Evolutionary conservation across 2,888 invertebrate genomes (phyloP).

Genomic region (Reticulitermes lucifugus): DNA sequence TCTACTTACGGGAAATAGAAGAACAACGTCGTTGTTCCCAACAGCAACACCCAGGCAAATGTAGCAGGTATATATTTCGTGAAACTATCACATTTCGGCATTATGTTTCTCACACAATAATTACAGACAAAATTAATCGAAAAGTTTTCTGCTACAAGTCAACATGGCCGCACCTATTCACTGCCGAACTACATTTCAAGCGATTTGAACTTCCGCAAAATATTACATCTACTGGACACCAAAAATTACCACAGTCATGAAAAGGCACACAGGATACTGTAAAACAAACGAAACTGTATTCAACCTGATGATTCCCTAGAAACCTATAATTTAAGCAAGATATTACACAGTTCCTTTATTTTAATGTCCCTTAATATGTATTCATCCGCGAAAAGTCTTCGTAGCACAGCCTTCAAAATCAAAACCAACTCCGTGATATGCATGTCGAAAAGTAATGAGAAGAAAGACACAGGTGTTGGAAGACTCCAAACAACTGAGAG

Average conservation of each 20-base stretch:
- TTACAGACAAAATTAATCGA: conserved; percentile 55
- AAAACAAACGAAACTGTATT: not conserved
- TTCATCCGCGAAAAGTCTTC: conserved; percentile 23
- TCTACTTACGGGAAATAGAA: conserved; percentile 97
- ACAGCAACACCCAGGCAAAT: conserved; percentile 96
- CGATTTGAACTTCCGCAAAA: conserved; percentile 1
- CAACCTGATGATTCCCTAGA: not conserved
- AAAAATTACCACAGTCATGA: not conserved
- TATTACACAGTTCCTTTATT: not conserved
- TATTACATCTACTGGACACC: not conserved
- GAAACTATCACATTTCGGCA: conserved; percentile 97
- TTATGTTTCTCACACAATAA: conserved; percentile 64
- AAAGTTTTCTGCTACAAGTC: conserved; percentile 64
- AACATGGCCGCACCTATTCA: conserved; percentile 69
- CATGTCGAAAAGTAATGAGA: not conserved
- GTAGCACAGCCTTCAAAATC: conserved; percentile 22
- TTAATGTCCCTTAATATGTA: conserved; percentile 1
- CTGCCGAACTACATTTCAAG: conserved; percentile 47
- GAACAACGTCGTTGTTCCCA: conserved; percentile 94
- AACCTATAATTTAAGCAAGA: not conserved
- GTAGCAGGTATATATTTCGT: conserved; percentile 98
- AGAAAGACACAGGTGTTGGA: not conserved
- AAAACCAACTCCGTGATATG: not conserved
- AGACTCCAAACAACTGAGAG: not conserved
- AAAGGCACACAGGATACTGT: not conserved